Base-by-base conservation (phyloP, 2,113 vertebrate species). In the Pelobates fuscus region DNA sequence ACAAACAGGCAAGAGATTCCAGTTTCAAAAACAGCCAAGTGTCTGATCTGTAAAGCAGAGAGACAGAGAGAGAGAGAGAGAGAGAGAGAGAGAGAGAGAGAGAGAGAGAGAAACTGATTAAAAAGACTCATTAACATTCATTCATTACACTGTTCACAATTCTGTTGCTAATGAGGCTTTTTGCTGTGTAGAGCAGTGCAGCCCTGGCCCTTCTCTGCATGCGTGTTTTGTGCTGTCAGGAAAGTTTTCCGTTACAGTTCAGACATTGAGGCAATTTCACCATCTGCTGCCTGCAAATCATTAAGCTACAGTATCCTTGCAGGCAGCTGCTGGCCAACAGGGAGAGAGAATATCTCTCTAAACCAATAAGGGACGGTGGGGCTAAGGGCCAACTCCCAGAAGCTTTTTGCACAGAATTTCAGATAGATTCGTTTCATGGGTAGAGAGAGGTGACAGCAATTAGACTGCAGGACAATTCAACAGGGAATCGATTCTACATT, bases 361-460 rank as follows among this genome's bases (percentile, higher is more conserved):
- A 77, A 68, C 73, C 73, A 77, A 61, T 41, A 61, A 32, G 55
- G 73, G 65, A 68, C 41, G 58, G 2, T 14, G 14, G 66, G 82
- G 85, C 83, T 81, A 84, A 87, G 90, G 89, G 89, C 86, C 84
- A 82, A 71, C 82, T 90, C 88, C 82, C 87, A 83, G 81, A 82
- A 81, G 88, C 70, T 84, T 86, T n/a, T 78, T 10, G 84, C 82
- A 80, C 81, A 72, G 84, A 85, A 85, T 87, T 89, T 82, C 82
- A 71, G 80, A 89, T 90, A 87, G 84, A 80, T 81, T 78, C 67
- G 80, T 84, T 86, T 66, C 52, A 81, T 80, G 71, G 85, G 80
- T 83, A 61, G 21, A 86, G 82, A 20, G 80, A 82, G 83, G 85
- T 80, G 76, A 18, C 77, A 87, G 84, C 88, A 91, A 91, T 93